A percentile compares a stretch with the other conserved stretches of the same genome.
phyloP scores from a whole-genome alignment of 92 coral and sea anemone genomes.

The Plumapathes pennacea region DNA sequence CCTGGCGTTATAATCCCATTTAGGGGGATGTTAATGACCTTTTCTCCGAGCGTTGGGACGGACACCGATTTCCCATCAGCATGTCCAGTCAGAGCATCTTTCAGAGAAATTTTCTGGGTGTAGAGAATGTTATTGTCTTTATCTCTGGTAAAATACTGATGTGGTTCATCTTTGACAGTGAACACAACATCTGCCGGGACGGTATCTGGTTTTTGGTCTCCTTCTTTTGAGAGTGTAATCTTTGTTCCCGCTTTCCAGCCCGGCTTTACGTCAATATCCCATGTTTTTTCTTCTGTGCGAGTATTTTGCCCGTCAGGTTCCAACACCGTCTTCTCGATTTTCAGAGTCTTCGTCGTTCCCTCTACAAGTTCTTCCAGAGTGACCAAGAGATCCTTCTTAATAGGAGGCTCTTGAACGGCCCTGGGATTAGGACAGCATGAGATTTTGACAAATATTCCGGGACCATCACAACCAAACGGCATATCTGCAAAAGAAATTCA shows the following conservation, averaged over 20 bases:
- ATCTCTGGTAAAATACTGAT: conserved; percentile 74
- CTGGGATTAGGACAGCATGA: conserved; percentile 19
- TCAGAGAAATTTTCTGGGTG: conserved; percentile 69
- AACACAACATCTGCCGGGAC: conserved; percentile 92
- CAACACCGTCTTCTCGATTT: conserved; percentile 77
- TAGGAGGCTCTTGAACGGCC: conserved; percentile 83
- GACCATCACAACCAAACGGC: too few relatives aligned
- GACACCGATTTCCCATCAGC: conserved; percentile 35
- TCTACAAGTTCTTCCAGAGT: conserved; percentile 77
- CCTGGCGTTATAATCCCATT: conserved; percentile 78
- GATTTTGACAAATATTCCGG: too few relatives aligned
- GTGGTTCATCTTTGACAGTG: conserved; percentile 86
- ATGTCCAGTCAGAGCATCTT: conserved; percentile 81
- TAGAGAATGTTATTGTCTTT: conserved; percentile 80
- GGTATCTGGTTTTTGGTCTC: conserved; percentile 87
- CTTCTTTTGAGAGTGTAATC: conserved; percentile 89
- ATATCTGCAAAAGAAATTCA: conserved; percentile 41
- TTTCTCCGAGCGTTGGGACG: conserved; percentile 84
- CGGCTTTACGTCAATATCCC: conserved; percentile 71
- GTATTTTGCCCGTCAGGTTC: conserved; percentile 78
- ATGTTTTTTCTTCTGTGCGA: conserved; percentile 77
- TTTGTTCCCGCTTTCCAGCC: conserved; percentile 99
- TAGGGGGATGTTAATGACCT: conserved; percentile 62
- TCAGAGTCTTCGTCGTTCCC: conserved; percentile 87
- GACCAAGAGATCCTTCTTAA: conserved; percentile 71